Base-by-base conservation (phyloP, 1,140 invertebrate species). In the Rhynchophorus ferrugineus region DNA sequence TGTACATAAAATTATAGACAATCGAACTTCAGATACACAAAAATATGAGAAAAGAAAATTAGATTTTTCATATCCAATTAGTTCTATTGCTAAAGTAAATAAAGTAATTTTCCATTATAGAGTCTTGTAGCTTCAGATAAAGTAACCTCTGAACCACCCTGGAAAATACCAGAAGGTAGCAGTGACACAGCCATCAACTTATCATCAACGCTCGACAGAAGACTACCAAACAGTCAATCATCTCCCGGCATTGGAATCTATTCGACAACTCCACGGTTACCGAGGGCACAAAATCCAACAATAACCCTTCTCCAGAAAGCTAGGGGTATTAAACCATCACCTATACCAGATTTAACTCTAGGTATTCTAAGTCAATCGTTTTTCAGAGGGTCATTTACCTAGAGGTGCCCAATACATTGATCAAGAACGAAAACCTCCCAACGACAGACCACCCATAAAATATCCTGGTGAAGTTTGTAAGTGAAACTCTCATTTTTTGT, bases 291-390 rank as follows among this genome's bases (percentile, higher is more conserved):
- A 72, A 91, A 89, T 73, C 88, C 90, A 3, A 91, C 88, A 3
- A 85, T 93, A 57, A 92, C 88, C 1, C 70, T 93, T 39, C 74
- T 93, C 41, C 88, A 92, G 71, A 91, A 91, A 75, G 88, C 86
- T 36, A 77, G 90, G 84, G 89, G 89, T 91, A 73, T n/a, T n/a
- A n/a, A n/a, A n/a, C n/a, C n/a, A n/a, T n/a, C n/a, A n/a, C n/a
- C n/a, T n/a, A n/a, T n/a, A n/a, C n/a, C n/a, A n/a, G n/a, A n/a
- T n/a, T n/a, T n/a, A n/a, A n/a, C n/a, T n/a, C n/a, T n/a, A n/a
- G n/a, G n/a, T n/a, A n/a, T n/a, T n/a, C n/a, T n/a, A n/a, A n/a
- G n/a, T n/a, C n/a, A n/a, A n/a, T n/a, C n/a, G n/a, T 0, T 58
- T 80, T 80, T 11, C 73, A 91, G 88, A 91, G 67, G 87, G 87